phyloP scores from a whole-genome alignment of 2,888 invertebrate genomes.

The Cartodere bifasciata region DNA sequence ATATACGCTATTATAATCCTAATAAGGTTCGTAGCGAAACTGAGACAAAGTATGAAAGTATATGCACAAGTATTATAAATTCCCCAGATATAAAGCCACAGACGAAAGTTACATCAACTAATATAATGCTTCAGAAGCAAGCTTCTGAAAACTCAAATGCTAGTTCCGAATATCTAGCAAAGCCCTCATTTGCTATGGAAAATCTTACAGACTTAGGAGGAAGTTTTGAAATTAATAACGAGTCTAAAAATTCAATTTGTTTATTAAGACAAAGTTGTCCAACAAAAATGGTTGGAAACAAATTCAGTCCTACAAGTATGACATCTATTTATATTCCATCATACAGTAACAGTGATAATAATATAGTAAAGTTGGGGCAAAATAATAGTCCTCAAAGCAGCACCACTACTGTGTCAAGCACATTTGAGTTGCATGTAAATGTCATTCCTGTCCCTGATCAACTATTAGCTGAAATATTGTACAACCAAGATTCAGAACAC shows the following conservation, averaged over 20 bases:
- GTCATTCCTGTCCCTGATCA: slow-evolving; percentile 39
- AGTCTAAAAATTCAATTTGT: slow-evolving; percentile 24
- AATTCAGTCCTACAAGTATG: slow-evolving; percentile 41
- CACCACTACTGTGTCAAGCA: slow-evolving; percentile 42
- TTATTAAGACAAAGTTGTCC: slow-evolving; percentile 53
- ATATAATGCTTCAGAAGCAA: slow-evolving; percentile 32
- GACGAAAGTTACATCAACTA: slow-evolving; percentile 38
- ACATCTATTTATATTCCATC: slow-evolving; percentile 44
- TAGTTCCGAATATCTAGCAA: slow-evolving; percentile 46
- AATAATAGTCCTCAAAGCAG: slow-evolving; percentile 19
- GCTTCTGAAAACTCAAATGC: slow-evolving; percentile 46
- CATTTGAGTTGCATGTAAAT: slow-evolving; percentile 41
- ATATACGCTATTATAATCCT: slow-evolving; percentile 50
- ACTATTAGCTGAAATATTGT: slow-evolving; percentile 41
- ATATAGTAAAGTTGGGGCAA: slow-evolving; percentile 26
- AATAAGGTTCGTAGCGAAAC: slow-evolving; percentile 33
- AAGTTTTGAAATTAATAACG: slow-evolving; percentile 40
- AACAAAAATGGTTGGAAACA: slow-evolving; percentile 46
- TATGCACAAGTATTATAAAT: slow-evolving; percentile 27
- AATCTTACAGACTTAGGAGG: slow-evolving; percentile 53
- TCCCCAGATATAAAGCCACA: slow-evolving; percentile 23
- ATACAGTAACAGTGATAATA: slow-evolving; percentile 36
- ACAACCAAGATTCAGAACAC: slow-evolving; percentile 33
- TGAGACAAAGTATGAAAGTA: slow-evolving; percentile 36
- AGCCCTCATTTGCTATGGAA: slow-evolving; percentile 51